These are phyloP conservation scores for Oncorhynchus gorbuscha DNA, from an alignment of 2,113 vertebrate species.

Conservation along the genomic window DNA sequence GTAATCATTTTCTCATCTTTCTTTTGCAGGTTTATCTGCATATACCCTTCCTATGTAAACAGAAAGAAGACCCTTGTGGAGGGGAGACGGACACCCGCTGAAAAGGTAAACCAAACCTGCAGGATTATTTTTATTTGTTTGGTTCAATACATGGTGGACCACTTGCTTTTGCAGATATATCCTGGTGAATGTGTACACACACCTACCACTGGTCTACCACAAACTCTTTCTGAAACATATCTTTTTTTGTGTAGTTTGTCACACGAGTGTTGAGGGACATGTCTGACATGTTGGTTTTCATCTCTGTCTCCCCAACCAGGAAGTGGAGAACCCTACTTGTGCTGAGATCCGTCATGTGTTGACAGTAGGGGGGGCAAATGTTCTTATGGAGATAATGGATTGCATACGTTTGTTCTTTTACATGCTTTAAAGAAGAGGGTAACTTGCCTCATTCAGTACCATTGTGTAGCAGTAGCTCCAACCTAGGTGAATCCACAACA, in stretches of 20 bases:
- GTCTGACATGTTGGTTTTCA: not conserved
- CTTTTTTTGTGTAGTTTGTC: not conserved
- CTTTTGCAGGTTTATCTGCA: constrained; percentile 79
- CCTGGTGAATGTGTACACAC: too few species aligned
- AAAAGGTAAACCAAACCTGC: constrained; percentile 70
- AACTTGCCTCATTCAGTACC: too few species aligned
- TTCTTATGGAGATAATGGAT: constrained; percentile 77
- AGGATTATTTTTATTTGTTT: not conserved
- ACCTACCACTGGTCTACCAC: too few species aligned
- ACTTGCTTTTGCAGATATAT: too few species aligned
- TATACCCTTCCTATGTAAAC: constrained; percentile 87
- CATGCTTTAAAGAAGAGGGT: too few species aligned
- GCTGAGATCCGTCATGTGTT: constrained; percentile 85
- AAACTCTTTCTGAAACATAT: not conserved
- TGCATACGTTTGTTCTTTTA: not conserved
- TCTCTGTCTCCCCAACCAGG: constrained; percentile 60
- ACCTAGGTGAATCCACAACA: too few species aligned
- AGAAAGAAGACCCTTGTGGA: constrained; percentile 89
- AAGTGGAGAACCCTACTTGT: constrained; percentile 86
- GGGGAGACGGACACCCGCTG: constrained; percentile 81
- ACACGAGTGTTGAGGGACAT: not conserved
- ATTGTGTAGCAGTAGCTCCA: too few species aligned
- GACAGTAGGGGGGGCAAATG: constrained; percentile 80
- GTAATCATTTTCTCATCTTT: not conserved
- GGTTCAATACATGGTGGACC: not conserved